Percentiles rank a stretch among this genome's conserved stretches.
Evolutionary conservation across 2,797 vertebrate genomes (phyloP).

Genomic region (Semotilus atromaculatus): DNA sequence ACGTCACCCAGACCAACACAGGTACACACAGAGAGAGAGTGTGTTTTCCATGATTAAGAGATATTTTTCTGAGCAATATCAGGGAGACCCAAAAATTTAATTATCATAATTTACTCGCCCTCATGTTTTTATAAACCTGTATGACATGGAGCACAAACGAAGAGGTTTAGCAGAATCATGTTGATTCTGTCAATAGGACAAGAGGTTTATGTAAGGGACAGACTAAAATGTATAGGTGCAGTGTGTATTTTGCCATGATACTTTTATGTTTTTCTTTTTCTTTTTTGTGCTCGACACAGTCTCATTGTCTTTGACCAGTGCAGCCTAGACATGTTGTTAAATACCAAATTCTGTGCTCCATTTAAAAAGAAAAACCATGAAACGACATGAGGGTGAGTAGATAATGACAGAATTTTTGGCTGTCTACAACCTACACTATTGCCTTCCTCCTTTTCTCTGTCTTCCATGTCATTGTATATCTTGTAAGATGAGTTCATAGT

Average conservation of each 20-base stretch:
- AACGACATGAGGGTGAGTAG: not conserved
- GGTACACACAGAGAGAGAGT: conserved; percentile 74
- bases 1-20: conserved; percentile 80
- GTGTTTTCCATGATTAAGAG: not conserved
- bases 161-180: not conserved
- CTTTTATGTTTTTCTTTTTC: not conserved
- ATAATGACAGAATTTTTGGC: not conserved
- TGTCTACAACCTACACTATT: conserved; percentile 11
- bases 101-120: not conserved
- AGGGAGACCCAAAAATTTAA: not conserved
- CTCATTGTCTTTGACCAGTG: not conserved
- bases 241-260: not conserved
- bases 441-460: not conserved
- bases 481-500: conserved; percentile 19
- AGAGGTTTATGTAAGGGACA: not conserved
- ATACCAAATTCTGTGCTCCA: not conserved
- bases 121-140: not conserved
- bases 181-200: not conserved
- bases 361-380: not conserved
- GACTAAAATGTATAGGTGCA: not conserved
- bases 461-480: conserved; percentile 15
- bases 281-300: not conserved
- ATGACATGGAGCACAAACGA: not conserved
- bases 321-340: conserved; percentile 6
- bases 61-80: not conserved